These are phyloP conservation scores for Harlomillsia oculata DNA, from an alignment of 1,140 invertebrate species.

Conservation along the genomic window DNA sequence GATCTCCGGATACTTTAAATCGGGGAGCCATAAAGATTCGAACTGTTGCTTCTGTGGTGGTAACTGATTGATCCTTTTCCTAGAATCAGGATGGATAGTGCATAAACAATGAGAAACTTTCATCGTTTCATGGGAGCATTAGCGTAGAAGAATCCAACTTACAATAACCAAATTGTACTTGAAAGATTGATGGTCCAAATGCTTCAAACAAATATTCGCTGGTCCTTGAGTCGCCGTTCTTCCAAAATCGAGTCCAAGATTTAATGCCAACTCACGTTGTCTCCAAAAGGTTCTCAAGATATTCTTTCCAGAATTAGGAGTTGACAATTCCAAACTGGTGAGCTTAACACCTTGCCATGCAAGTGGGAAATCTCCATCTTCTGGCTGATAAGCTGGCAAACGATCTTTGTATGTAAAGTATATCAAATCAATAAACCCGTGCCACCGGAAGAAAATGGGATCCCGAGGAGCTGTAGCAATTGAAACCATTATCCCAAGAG, in stretches of 20 bases:
- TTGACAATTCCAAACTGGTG: not conserved
- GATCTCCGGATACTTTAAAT: slow-evolving; percentile 49
- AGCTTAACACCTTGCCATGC: not conserved
- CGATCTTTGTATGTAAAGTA: slow-evolving; percentile 42
- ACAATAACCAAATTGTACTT: slow-evolving; percentile 12
- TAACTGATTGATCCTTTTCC: too few species aligned
- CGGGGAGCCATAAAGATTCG: slow-evolving; percentile 12
- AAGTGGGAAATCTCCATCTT: slow-evolving; percentile 5
- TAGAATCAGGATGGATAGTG: too few species aligned
- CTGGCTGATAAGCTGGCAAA: slow-evolving; percentile 38
- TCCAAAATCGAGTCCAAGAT: slow-evolving; percentile 9
- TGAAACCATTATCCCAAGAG: slow-evolving; percentile 54
- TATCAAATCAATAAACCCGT: slow-evolving; percentile 40
- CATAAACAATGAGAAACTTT: too few species aligned
- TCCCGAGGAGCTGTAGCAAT: slow-evolving; percentile 59
- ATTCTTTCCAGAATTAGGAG: not conserved
- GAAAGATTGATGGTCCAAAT: slow-evolving; percentile 20
- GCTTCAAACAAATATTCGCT: slow-evolving; percentile 40
- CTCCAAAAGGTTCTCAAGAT: slow-evolving; percentile 11
- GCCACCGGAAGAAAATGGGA: slow-evolving; percentile 43
- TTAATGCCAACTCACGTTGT: not conserved
- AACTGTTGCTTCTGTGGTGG: too few species aligned
- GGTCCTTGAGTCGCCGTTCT: slow-evolving; percentile 42
- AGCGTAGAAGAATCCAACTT: not conserved
- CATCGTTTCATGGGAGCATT: too few species aligned